These are phyloP conservation scores for Alosa alosa DNA, from an alignment of 2,113 vertebrate species.

Conservation along the genomic window DNA sequence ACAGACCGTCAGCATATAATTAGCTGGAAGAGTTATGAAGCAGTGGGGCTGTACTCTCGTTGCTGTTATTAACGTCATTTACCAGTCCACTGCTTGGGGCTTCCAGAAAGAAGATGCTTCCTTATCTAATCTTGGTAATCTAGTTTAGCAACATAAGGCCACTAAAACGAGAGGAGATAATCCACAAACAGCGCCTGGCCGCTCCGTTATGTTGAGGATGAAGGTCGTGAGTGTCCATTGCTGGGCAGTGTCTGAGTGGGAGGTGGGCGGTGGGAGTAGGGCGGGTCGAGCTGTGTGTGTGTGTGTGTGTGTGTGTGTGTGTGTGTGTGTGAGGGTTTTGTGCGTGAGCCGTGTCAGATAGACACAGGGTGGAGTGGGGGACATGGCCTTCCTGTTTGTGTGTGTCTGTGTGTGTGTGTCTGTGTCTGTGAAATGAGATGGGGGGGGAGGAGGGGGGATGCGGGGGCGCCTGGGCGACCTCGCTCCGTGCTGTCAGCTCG, in stretches of 20 bases:
- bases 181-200: constrained; percentile 27
- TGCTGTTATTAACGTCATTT: not conserved
- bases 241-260: not conserved
- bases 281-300: not conserved
- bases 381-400: not conserved
- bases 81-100: constrained; percentile 15
- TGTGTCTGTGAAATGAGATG: not conserved
- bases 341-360: not conserved
- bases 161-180: constrained; percentile 41
- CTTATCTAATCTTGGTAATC: constrained; percentile 65
- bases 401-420: not conserved
- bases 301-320: not conserved
- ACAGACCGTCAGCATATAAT: not conserved
- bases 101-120: constrained; percentile 51
- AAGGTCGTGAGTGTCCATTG: not conserved
- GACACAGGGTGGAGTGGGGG: not conserved
- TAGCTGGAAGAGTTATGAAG: not conserved
- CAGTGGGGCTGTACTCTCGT: not conserved
- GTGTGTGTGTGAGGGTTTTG: not conserved
- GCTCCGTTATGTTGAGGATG: not conserved
- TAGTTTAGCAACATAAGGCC: constrained; percentile 55
- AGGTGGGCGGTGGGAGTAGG: not conserved
- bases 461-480: constrained; percentile 19
- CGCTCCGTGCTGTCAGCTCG: constrained; percentile 24
- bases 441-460: not conserved